Base-by-base conservation (phyloP, 2,797 vertebrate genomes). In the Sylvia borin region DNA sequence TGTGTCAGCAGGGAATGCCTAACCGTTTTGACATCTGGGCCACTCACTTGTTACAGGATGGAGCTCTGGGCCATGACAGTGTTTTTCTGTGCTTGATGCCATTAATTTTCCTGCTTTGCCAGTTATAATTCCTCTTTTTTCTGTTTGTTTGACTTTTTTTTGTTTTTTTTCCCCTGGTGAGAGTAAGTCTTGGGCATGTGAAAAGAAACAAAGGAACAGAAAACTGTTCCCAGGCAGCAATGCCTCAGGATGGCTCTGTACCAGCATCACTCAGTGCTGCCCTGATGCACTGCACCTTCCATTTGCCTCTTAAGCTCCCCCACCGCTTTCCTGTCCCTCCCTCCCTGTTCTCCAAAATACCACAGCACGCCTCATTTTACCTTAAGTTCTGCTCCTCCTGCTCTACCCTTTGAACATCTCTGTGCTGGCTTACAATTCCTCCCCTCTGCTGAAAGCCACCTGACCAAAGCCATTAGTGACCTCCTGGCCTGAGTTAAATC, bases 141-240 rank as follows among this genome's bases (percentile, higher is more conserved):
- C 32, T 31, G 12, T 61, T 76, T 82, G 5, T 43, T 62, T 53
- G 17, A 8, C 7, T 74, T 20, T 34, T n/a, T 17, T 13, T 4
- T 7, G 1, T 10, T 12, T 36, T 36, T 36, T 36, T 17, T 13
- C 4, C 5, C 1, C 10, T 12, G 3, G 3, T 34, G 9, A 22
- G 20, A 9, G 1, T 1, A 1, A 9, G 5, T 9, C 11, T 58
- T 55, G 31, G 26, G 9, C 10, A 29, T 5, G 4, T 40, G 24
- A 29, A 80, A 72, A 82, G 12, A 38, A 61, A 36, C 10, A 62
- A 75, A 81, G 21, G 19, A 68, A 17, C 8, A 60, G 50, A 66
- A 77, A 29, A 8, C 3, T 71, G 4, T 40, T 64, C 20, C 0
- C 0, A 75, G 34, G 2, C 5, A 57, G 12, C 0, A 0, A 3